A percentile compares a stretch with the other conserved stretches of the same genome.
phyloP scores from a whole-genome alignment of 2,888 invertebrate genomes.

The Dynastes maya region DNA sequence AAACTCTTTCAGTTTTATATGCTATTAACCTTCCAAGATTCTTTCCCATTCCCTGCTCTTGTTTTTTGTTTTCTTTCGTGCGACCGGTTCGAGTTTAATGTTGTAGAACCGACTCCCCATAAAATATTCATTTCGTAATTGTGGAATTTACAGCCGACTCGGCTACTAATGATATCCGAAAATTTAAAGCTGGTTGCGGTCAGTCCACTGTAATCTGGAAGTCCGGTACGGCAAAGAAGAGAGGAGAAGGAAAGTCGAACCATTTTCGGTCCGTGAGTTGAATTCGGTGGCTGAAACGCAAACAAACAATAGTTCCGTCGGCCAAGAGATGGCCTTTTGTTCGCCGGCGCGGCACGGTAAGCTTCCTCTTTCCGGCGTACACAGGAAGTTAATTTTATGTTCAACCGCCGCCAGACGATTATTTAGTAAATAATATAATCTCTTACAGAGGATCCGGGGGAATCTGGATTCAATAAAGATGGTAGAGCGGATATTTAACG shows the following conservation, averaged over 20 bases:
- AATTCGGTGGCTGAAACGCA: background rate
- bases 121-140: conserved; percentile 18
- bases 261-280: conserved; percentile 1
- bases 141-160: conserved; percentile 12
- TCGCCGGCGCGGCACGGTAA: background rate
- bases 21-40: too few relatives aligned
- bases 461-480: background rate
- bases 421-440: conserved; percentile 12
- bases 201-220: conserved; percentile 10
- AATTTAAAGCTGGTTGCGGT: conserved; percentile 13
- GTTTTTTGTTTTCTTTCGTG: background rate
- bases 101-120: background rate
- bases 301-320: background rate
- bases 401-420: background rate
- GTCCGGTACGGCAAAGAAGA: background rate
- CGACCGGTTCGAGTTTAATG: background rate
- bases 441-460: background rate
- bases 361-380: background rate
- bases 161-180: background rate
- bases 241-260: background rate
- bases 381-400: conserved; percentile 5
- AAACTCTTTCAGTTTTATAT: too few relatives aligned
- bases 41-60: too few relatives aligned
- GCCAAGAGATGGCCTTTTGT: background rate
- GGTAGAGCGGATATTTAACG: background rate